Evolutionary conservation across 1,140 invertebrate genomes (phyloP).

Genomic region (Dryas iulia): DNA sequence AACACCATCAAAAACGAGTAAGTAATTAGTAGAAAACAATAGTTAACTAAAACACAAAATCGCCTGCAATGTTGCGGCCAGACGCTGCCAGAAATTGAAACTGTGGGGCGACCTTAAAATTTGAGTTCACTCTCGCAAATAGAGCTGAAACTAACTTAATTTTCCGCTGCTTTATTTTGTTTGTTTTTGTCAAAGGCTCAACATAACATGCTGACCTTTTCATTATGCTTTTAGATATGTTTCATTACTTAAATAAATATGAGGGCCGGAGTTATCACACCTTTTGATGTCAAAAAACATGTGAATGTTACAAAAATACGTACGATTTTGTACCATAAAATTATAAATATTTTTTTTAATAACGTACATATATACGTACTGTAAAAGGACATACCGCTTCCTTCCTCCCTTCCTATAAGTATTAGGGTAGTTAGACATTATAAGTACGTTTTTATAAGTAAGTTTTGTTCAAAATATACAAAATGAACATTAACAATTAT

Average conservation of each 20-base stretch:
- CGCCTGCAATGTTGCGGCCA: not conserved
- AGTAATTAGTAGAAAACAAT: not conserved
- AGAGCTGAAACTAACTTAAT: not conserved
- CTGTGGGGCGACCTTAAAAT: constrained; percentile 1
- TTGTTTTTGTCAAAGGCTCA: not conserved
- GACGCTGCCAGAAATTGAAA: constrained; percentile 1
- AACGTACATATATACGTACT: no score
- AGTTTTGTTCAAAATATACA: no score
- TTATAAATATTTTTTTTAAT: no score
- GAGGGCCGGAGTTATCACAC: no score
- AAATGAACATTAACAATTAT: no score
- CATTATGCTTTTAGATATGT: not conserved
- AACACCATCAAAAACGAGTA: not conserved
- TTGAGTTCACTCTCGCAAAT: constrained; percentile 5
- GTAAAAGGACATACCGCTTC: no score
- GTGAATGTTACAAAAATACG: not conserved
- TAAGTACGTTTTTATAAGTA: no score
- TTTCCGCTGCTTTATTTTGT: constrained; percentile 13
- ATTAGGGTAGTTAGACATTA: no score
- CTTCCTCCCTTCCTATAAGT: not conserved
- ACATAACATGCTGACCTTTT: not conserved
- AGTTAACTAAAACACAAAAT: not conserved
- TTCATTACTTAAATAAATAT: no score
- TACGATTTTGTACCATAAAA: no score
- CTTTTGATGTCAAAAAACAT: not conserved